Evolutionary conservation across 2,113 vertebrate species (phyloP).

Genomic region (Laterallus jamaicensis): DNA sequence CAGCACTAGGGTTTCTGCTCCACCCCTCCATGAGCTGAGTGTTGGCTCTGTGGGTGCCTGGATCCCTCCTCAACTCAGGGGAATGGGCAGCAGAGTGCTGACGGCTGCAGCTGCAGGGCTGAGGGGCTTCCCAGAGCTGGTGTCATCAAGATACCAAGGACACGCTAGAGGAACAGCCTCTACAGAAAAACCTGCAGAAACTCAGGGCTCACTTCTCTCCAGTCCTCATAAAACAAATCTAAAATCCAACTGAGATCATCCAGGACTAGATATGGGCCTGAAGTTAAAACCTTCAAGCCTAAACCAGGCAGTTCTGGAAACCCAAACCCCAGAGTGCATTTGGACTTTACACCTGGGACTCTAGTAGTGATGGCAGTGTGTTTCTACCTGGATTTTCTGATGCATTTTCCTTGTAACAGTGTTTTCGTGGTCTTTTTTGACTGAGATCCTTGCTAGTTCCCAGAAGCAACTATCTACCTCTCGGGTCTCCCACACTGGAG

Average conservation of each 20-base stretch:
- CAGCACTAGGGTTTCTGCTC: not conserved
- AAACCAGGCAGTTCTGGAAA: not conserved
- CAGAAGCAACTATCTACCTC: not conserved
- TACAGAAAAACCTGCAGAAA: not conserved
- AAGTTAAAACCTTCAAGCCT: not conserved
- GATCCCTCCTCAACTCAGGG: fast-evolving
- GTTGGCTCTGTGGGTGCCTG: not conserved
- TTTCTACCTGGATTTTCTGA: not conserved
- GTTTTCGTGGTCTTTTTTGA: not conserved
- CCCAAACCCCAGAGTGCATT: fast-evolving
- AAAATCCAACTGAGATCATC: not conserved
- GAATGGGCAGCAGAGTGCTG: not conserved
- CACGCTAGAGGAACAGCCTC: not conserved
- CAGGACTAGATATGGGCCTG: not conserved
- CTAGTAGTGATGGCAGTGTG: fast-evolving
- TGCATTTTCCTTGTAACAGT: not conserved
- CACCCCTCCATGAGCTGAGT: not conserved
- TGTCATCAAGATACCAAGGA: not conserved
- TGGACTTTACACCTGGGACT: not conserved
- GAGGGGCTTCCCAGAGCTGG: fast-evolving
- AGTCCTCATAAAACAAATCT: not conserved
- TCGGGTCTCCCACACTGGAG: not conserved
- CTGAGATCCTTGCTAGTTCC: not conserved
- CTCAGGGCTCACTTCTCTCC: not conserved
- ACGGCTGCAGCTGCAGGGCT: not conserved